Evolutionary conservation across 2,797 vertebrate genomes (phyloP).

Genomic region (Heteromormyrus szaboi): DNA sequence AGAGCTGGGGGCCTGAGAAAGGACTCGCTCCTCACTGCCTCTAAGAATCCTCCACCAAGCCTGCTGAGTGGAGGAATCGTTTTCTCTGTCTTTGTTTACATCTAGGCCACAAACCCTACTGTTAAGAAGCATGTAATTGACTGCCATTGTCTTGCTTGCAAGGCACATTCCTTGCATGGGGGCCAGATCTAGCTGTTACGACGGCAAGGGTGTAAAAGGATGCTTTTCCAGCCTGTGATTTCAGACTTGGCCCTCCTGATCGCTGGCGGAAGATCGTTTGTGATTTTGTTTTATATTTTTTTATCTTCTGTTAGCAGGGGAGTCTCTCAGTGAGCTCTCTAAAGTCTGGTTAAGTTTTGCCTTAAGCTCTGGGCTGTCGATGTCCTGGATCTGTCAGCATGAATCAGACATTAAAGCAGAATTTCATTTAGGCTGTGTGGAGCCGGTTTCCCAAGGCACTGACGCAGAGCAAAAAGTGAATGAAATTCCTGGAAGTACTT

Average conservation of each 20-base stretch:
- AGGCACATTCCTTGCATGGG: neutral
- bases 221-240: conserved; percentile 35
- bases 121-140: neutral
- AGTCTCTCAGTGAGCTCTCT: conserved; percentile 27
- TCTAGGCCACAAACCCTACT: neutral
- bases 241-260: conserved; percentile 37
- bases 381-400: neutral
- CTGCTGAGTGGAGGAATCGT: neutral
- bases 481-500: neutral
- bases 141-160: conserved; percentile 11
- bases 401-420: neutral
- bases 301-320: conserved; percentile 48
- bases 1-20: neutral
- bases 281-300: conserved; percentile 17
- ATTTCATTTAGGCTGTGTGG: neutral
- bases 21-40: neutral
- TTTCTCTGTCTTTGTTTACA: neutral
- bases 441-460: neutral
- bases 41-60: neutral
- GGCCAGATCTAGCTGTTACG: neutral
- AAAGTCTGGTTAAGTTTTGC: conserved; percentile 29
- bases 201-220: conserved; percentile 24
- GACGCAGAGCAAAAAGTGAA: neutral
- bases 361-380: conserved; percentile 23
- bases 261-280: conserved; percentile 46